These are phyloP conservation scores for Nibea coibor DNA, from an alignment of 2,113 vertebrate species.

Conservation along the genomic window DNA sequence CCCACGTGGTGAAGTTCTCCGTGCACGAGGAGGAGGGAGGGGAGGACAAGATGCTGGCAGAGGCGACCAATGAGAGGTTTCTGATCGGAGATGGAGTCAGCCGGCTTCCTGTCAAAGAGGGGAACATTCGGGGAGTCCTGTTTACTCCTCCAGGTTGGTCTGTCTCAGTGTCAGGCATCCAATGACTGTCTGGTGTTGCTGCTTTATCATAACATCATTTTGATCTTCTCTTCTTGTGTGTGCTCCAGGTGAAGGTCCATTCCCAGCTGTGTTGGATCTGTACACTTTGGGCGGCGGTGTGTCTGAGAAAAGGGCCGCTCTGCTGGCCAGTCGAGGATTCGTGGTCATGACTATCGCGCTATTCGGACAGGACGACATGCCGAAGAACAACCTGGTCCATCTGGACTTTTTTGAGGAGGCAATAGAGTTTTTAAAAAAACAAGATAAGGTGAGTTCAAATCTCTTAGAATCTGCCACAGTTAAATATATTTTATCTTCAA, in stretches of 20 bases:
- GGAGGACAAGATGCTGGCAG: slow-evolving; percentile 43
- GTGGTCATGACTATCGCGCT: slow-evolving; percentile 62
- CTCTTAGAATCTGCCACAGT: too few relatives aligned
- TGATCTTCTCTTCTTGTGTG: not conserved
- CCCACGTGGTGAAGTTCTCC: slow-evolving; percentile 64
- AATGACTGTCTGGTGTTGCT: not conserved
- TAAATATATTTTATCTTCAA: too few relatives aligned
- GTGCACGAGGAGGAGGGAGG: slow-evolving; percentile 53
- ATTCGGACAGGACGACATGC: slow-evolving; percentile 44
- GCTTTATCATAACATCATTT: not conserved
- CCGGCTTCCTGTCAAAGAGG: slow-evolving; percentile 33
- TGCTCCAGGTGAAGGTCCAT: slow-evolving; percentile 59
- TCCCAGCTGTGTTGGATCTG: slow-evolving; percentile 73
- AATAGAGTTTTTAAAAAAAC: slow-evolving; percentile 29
- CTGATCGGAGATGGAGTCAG: slow-evolving; percentile 59
- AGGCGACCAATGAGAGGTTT: slow-evolving; percentile 61
- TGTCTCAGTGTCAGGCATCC: too few relatives aligned
- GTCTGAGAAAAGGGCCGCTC: slow-evolving; percentile 69
- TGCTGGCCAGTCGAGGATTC: slow-evolving; percentile 70
- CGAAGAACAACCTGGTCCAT: slow-evolving; percentile 32
- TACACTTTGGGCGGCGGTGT: slow-evolving; percentile 53
- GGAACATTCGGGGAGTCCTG: slow-evolving; percentile 54
- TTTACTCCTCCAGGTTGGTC: slow-evolving; percentile 67
- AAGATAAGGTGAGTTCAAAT: slow-evolving; percentile 37
- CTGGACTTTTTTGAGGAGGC: slow-evolving; percentile 71